phyloP scores from a whole-genome alignment of 2,113 vertebrate genomes.

The Ochotona curzoniae region DNA sequence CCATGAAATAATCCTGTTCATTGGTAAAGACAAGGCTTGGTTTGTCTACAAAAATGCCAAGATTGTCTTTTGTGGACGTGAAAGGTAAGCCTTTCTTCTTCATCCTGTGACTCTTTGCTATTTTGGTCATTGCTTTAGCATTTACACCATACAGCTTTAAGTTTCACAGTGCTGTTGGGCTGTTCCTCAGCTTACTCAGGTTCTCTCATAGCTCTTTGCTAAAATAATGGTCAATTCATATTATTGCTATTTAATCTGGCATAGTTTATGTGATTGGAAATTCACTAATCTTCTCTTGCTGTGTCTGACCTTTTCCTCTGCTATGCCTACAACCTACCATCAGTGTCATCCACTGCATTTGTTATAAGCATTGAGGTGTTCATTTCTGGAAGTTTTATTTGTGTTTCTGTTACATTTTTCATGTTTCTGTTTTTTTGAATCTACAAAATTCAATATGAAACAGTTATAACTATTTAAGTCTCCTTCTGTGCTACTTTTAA shows the following conservation, averaged over 20 bases:
- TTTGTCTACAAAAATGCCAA: neutral
- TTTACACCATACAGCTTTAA: neutral
- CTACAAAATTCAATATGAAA: neutral
- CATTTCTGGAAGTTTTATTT: slow-evolving; percentile 17
- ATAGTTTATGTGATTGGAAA: neutral
- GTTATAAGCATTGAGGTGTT: neutral
- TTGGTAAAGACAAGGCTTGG: neutral
- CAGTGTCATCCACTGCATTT: neutral
- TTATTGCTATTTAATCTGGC: slow-evolving; percentile 17
- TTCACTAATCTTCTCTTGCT: neutral
- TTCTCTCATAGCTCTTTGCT: neutral
- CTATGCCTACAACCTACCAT: neutral
- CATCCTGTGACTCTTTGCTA: neutral
- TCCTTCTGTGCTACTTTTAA: neutral
- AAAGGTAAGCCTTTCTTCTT: neutral
- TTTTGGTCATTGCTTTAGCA: neutral
- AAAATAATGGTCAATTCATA: neutral
- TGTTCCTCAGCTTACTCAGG: neutral
- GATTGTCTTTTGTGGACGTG: neutral
- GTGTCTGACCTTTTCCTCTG: no score
- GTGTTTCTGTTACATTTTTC: neutral
- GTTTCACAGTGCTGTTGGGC: neutral
- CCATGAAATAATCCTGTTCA: neutral
- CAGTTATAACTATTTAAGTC: neutral
- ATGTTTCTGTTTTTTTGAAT: neutral